phyloP scores from a whole-genome alignment of 92 coral and sea anemone genomes.

The Nematostella vectensis region DNA sequence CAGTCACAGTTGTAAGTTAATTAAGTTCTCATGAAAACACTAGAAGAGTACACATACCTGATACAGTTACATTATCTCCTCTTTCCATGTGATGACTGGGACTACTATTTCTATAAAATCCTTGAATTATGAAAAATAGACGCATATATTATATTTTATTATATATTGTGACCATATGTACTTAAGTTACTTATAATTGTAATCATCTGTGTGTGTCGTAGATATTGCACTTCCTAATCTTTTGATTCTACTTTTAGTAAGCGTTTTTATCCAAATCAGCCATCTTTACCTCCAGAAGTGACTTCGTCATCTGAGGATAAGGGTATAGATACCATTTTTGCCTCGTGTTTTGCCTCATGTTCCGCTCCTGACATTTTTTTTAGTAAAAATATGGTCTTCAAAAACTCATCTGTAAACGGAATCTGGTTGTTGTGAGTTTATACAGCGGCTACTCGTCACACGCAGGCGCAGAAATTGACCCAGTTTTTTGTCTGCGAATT shows the following conservation, averaged over 20 bases:
- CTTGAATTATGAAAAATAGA: background rate
- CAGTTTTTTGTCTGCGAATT: no score
- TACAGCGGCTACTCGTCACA: no score
- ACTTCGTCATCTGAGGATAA: conserved; percentile 95
- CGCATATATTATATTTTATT: background rate
- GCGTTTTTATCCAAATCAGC: no score
- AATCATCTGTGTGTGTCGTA: background rate
- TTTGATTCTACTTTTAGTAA: no score
- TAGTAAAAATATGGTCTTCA: background rate
- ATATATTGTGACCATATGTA: background rate
- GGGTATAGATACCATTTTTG: conserved; percentile 82
- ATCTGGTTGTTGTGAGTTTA: no score
- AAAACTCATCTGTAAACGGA: no score
- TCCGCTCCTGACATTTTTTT: conserved; percentile 63
- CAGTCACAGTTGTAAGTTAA: no score
- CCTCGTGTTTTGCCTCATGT: conserved; percentile 54
- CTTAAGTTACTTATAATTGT: background rate
- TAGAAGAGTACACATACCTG: background rate
- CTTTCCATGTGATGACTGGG: conserved; percentile 1
- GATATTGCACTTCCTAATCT: background rate
- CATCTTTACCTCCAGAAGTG: conserved; percentile 29
- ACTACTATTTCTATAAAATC: conserved; percentile 5
- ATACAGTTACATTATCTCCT: conserved; percentile 8
- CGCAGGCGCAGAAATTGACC: no score
- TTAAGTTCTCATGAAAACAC: background rate